These are phyloP conservation scores for Xanthorhoe designata DNA, from an alignment of 2,888 invertebrate species.

Conservation along the genomic window DNA sequence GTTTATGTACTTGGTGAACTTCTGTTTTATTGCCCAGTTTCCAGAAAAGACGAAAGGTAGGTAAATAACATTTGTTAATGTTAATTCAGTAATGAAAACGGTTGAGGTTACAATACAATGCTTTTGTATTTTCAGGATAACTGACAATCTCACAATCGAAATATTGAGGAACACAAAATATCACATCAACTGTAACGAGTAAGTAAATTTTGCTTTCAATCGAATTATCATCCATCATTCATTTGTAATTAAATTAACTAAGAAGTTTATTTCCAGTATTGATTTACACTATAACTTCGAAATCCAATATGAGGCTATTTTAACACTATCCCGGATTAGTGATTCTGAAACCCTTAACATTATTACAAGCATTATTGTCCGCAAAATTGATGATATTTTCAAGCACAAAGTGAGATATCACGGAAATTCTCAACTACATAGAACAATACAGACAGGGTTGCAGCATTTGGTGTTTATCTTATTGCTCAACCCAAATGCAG, in stretches of 20 bases:
- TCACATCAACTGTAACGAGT: conserved; percentile 52
- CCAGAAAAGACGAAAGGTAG: conserved; percentile 86
- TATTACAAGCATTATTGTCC: conserved; percentile 59
- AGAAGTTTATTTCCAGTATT: conserved; percentile 55
- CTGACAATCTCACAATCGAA: conserved; percentile 62
- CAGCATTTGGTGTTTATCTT: conserved; percentile 67
- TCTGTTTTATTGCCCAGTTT: conserved; percentile 77
- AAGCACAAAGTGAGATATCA: conserved; percentile 75
- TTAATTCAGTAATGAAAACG: neutral
- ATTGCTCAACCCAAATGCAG: conserved; percentile 51
- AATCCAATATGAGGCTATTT: conserved; percentile 62
- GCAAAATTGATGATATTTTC: conserved; percentile 63
- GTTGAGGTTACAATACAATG: neutral
- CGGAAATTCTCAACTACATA: conserved; percentile 71
- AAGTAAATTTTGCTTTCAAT: conserved; percentile 40
- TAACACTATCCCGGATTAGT: conserved; percentile 58
- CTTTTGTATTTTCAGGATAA: conserved; percentile 61
- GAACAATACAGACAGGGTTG: conserved; percentile 63
- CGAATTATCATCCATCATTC: neutral
- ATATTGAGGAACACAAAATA: conserved; percentile 58
- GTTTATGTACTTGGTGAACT: conserved; percentile 74
- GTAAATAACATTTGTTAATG: conserved; percentile 52
- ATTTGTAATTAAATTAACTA: neutral
- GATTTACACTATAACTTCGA: conserved; percentile 64
- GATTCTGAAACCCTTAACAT: conserved; percentile 53